Percentiles rank a stretch among this genome's conserved stretches.
These are phyloP conservation scores for Leptopterna dolabrata DNA, from an alignment of 2,888 invertebrate species.

Conservation along the genomic window DNA sequence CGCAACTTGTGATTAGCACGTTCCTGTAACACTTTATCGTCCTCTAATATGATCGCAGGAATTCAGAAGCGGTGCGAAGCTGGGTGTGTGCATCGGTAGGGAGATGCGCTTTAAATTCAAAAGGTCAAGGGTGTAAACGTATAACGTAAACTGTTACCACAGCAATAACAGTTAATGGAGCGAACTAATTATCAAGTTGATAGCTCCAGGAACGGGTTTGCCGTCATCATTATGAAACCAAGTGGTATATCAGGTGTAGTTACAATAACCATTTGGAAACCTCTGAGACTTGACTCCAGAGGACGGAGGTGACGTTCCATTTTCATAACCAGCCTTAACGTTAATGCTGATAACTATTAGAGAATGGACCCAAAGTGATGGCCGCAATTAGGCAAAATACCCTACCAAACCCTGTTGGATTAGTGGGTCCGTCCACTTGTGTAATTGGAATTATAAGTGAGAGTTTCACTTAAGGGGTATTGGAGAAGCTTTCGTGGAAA, in stretches of 20 bases:
- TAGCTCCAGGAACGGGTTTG: background rate
- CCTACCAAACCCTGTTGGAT: conserved; percentile 26
- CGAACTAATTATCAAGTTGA: conserved; percentile 49
- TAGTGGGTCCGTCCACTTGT: conserved; percentile 44
- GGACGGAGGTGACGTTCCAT: conserved; percentile 26
- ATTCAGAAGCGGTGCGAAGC: too few species aligned
- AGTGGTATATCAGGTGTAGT: conserved; percentile 32
- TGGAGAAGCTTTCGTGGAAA: conserved; percentile 13
- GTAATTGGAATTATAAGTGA: conserved; percentile 52
- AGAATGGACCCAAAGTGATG: conserved; percentile 34
- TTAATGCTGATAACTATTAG: conserved; percentile 54
- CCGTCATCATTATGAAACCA: conserved; percentile 38
- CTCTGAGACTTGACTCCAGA: conserved; percentile 18
- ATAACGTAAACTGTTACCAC: conserved; percentile 23
- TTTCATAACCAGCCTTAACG: conserved; percentile 50
- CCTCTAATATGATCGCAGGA: too few species aligned
- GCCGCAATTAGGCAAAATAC: conserved; percentile 50
- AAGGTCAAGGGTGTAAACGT: conserved; percentile 29
- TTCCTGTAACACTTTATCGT: too few species aligned
- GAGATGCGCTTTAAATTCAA: background rate
- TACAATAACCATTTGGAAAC: conserved; percentile 50
- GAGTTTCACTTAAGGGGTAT: conserved; percentile 50
- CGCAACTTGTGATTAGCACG: too few species aligned
- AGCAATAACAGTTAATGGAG: conserved; percentile 36
- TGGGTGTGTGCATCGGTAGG: background rate